phyloP scores from a whole-genome alignment of 2,113 vertebrate genomes.

The Atractosteus spatula region DNA sequence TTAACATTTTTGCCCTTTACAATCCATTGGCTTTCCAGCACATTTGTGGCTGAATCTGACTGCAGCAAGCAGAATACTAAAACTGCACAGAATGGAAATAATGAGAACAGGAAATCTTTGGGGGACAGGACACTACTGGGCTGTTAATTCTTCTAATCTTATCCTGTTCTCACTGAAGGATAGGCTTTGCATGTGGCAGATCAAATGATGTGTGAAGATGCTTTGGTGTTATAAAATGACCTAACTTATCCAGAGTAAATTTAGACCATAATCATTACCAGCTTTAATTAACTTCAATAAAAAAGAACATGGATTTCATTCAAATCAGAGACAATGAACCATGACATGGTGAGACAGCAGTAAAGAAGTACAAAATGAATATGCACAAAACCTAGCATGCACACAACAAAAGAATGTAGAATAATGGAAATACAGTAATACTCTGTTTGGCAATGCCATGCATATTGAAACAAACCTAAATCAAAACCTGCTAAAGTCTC shows the following conservation, averaged over 20 bases:
- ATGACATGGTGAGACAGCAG: background rate
- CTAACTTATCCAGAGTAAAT: slow-evolving; percentile 41
- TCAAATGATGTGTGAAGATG: slow-evolving; percentile 42
- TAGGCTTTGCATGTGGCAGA: slow-evolving; percentile 16
- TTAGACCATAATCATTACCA: slow-evolving; percentile 63
- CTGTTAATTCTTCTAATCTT: background rate
- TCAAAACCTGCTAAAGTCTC: no score
- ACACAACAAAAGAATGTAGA: no score
- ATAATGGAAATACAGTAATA: no score
- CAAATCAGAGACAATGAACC: slow-evolving; percentile 61
- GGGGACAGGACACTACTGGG: background rate
- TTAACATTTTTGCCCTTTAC: no score
- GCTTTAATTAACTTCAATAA: slow-evolving; percentile 70
- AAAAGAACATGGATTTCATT: slow-evolving; percentile 49
- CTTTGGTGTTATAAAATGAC: slow-evolving; percentile 40
- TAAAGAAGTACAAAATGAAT: background rate
- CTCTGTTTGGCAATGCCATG: no score
- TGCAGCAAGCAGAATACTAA: background rate
- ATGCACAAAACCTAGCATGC: no score
- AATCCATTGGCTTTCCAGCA: background rate
- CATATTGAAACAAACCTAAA: no score
- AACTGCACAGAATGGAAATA: background rate
- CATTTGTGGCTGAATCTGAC: background rate
- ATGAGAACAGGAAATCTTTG: background rate
- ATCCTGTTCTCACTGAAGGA: background rate